phyloP scores from a whole-genome alignment of 2,113 vertebrate genomes.

The Pipa parva region DNA sequence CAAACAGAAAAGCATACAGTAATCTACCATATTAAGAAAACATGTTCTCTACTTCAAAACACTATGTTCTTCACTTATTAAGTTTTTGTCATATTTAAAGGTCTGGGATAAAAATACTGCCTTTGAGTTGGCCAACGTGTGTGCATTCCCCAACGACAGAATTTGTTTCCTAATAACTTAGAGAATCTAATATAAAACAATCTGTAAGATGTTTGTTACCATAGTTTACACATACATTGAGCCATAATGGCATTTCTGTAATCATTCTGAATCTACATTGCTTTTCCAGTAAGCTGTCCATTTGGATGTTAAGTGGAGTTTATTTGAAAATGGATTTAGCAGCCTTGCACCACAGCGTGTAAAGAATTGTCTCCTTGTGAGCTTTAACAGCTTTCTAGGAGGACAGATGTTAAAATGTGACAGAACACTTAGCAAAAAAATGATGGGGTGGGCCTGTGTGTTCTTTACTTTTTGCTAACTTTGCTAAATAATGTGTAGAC shows the following conservation, averaged over 20 bases:
- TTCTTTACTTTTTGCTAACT: slow-evolving; percentile 41
- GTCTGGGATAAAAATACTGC: no score
- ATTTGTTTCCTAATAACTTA: no score
- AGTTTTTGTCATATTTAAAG: no score
- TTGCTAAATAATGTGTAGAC: slow-evolving; percentile 50
- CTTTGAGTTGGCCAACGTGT: no score
- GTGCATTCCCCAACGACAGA: no score
- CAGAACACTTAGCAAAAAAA: slow-evolving; percentile 44
- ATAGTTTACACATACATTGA: no score
- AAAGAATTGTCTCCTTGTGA: slow-evolving; percentile 69
- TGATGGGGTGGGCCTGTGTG: slow-evolving; percentile 38
- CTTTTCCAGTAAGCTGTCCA: background rate
- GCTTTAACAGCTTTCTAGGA: slow-evolving; percentile 54
- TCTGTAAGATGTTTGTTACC: no score
- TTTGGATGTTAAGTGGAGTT: background rate
- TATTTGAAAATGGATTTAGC: slow-evolving; percentile 51
- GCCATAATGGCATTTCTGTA: no score
- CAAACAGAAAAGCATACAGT: slow-evolving; percentile 15
- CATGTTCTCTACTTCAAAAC: no score
- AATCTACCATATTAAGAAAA: slow-evolving; percentile 18
- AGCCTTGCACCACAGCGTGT: slow-evolving; percentile 62
- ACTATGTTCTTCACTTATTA: no score
- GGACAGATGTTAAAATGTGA: slow-evolving; percentile 45
- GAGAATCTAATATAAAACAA: no score
- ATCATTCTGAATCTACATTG: background rate